Evolutionary conservation across 1,140 invertebrate genomes (phyloP), one percentile per base, ranked within the genome.

Genomic region (Tachypleus tridentatus): DNA sequence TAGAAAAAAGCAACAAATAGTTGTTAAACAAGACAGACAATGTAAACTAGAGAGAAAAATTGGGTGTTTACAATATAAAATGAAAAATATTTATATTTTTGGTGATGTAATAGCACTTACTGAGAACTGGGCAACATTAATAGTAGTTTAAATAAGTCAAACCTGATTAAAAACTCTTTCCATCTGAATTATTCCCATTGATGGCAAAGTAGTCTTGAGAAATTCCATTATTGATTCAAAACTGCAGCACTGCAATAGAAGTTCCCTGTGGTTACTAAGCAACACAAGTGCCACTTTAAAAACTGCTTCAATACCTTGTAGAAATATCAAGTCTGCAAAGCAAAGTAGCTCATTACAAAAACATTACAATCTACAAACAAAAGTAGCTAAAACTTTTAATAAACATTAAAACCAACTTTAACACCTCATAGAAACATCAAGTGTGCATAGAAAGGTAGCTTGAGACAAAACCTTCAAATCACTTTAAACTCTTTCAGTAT

Each of bases 171-270:
- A 85, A 56, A 91, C 82, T 70, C 83, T 82, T 64, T 89, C 85
- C 74, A 82, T 79, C 68, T 81, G 76, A 57, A 77, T 75, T 62
- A 76, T 72, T 49, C 76, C 75, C 71, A 80, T 76, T 49, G 73
- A 65, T 9, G 81, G 80, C 59, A 84, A 70, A 5, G 77, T 76
- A 8, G 76, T 84, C 76, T 96, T 97, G 7, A 97, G 79, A 72
- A 92, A 96, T 67, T 93, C 88, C 82, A 96, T 95, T 5, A 93
- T 88, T 70, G 89, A 85, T 78, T 98, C 95, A 76, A 97, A 95
- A 70, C 86, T 89, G 65, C 89, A 85, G 70, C 91, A 93, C 50
- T 83, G 76, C 72, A 96, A 78, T 56, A 98, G 79, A 10, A 87
- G 83, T 65, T 93, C 86, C 73, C 89, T 88, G 76, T 96, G 91